A percentile compares a stretch with the other conserved stretches of the same genome.
Conservation (phyloP, 1,140 invertebrate species). For the Pectinophora gossypiella region DNA sequence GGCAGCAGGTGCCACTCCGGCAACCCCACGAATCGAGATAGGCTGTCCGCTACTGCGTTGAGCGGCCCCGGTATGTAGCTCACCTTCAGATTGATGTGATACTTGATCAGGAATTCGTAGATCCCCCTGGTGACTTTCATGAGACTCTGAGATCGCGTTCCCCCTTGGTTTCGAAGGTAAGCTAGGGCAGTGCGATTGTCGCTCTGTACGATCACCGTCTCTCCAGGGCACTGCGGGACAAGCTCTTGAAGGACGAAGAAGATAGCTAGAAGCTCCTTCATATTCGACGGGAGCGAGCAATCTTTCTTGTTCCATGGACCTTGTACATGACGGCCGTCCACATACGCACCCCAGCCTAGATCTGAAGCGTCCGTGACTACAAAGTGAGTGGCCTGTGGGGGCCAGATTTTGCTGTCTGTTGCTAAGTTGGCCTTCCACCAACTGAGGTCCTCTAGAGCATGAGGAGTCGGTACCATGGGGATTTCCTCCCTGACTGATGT, state of each 20-base stretch:
- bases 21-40: constrained; percentile 24
- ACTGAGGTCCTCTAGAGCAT: neutral
- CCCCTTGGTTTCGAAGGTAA: constrained; percentile 41
- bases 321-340: constrained; percentile 15
- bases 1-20: constrained; percentile 48
- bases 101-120: constrained; percentile 19
- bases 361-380: constrained; percentile 37
- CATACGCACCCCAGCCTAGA: constrained; percentile 31
- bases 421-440: neutral
- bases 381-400: constrained; percentile 18
- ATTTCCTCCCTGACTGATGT: neutral
- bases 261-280: constrained; percentile 39
- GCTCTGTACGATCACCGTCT: constrained; percentile 31
- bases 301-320: constrained; percentile 27
- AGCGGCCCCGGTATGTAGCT: constrained; percentile 33
- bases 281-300: constrained; percentile 29
- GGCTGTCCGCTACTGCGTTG: constrained; percentile 36
- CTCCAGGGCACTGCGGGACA: constrained; percentile 4
- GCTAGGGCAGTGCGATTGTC: constrained; percentile 50
- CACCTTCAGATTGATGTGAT: constrained; percentile 28
- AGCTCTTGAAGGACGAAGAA: constrained; percentile 23
- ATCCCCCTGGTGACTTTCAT: constrained; percentile 30
- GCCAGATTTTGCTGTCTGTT: neutral
- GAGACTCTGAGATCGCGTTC: constrained; percentile 35
- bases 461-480: neutral